phyloP scores from a whole-genome alignment of 2,797 vertebrate species.

The Alca torda region DNA sequence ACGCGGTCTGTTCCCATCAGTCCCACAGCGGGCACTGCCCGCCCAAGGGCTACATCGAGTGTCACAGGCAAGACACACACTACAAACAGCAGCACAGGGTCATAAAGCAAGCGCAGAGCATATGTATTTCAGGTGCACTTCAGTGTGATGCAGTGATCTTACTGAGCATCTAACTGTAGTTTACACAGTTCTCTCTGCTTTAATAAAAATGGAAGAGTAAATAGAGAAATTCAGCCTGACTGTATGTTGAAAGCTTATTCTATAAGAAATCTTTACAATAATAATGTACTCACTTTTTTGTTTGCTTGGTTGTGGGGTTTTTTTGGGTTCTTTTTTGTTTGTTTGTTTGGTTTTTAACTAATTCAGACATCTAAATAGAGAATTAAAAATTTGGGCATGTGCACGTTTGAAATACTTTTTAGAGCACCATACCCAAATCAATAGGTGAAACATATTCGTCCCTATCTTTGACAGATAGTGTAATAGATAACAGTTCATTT shows the following conservation, averaged over 20 bases:
- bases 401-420: slow-evolving; percentile 8
- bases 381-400: background rate
- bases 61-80: background rate
- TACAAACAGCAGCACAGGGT: background rate
- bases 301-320: background rate
- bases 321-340: no score
- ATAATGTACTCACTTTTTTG: background rate
- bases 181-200: background rate
- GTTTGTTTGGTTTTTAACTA: background rate
- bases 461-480: background rate
- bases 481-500: background rate
- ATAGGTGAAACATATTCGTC: background rate
- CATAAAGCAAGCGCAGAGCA: background rate
- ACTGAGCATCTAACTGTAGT: background rate
- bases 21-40: background rate
- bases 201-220: background rate
- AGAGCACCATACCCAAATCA: background rate
- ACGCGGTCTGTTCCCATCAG: background rate
- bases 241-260: background rate
- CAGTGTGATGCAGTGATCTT: background rate
- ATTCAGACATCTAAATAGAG: background rate
- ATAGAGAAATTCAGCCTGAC: background rate
- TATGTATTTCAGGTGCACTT: background rate
- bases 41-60: background rate
- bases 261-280: background rate